phyloP scores from a whole-genome alignment of 2,888 invertebrate species.

The Amphipyra tragopoginis region DNA sequence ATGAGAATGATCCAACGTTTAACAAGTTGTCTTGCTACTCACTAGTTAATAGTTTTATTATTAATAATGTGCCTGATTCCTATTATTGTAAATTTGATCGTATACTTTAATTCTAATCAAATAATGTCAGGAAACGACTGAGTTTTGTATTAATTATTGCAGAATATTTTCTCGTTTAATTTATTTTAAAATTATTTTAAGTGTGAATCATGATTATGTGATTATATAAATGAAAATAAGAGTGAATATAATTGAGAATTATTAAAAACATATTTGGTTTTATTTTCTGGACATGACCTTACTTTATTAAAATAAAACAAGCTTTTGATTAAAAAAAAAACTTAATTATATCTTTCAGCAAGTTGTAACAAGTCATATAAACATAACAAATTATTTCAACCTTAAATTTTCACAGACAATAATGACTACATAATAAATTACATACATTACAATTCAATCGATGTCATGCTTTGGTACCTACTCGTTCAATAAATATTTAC shows the following conservation, averaged over 20 bases:
- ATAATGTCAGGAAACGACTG: slow-evolving; percentile 88
- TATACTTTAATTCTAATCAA: slow-evolving; percentile 87
- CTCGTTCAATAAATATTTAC: slow-evolving; percentile 7
- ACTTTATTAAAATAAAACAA: slow-evolving; percentile 37
- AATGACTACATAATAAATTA: slow-evolving; percentile 5
- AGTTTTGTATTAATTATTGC: slow-evolving; percentile 89
- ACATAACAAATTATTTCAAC: slow-evolving; percentile 20
- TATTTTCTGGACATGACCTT: slow-evolving; percentile 35
- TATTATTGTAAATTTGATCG: slow-evolving; percentile 88
- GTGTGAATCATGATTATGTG: slow-evolving; percentile 90
- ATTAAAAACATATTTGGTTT: slow-evolving; percentile 72
- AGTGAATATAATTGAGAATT: slow-evolving; percentile 87
- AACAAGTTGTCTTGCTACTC: slow-evolving; percentile 73
- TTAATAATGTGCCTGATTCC: slow-evolving; percentile 88
- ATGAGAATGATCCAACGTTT: slow-evolving; percentile 65
- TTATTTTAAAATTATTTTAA: slow-evolving; percentile 88
- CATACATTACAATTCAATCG: slow-evolving; percentile 5
- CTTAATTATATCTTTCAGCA: slow-evolving; percentile 30
- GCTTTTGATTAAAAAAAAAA: slow-evolving; percentile 18
- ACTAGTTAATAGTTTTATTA: slow-evolving; percentile 78
- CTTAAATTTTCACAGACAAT: slow-evolving; percentile 13
- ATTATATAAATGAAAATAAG: slow-evolving; percentile 87
- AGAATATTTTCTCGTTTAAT: slow-evolving; percentile 87
- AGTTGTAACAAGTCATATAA: slow-evolving; percentile 28
- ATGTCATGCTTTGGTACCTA: slow-evolving; percentile 19